These are phyloP conservation scores for Mesorhabditis spiculigera DNA, from an alignment of 2,888 invertebrate genomes.

Conservation along the genomic window DNA sequence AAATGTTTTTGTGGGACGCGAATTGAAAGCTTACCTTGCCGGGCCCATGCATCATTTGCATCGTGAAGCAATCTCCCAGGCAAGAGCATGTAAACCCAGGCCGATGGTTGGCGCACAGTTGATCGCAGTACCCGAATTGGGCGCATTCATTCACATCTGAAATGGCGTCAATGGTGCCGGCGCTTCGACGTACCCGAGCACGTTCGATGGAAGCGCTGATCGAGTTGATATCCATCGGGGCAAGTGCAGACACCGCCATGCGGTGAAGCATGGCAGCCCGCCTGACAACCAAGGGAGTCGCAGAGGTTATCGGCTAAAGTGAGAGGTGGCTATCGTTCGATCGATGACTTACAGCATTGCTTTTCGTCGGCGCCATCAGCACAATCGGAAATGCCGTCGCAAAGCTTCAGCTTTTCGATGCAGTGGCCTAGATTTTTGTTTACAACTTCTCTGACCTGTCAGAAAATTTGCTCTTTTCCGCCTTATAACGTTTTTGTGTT, in stretches of 20 bases:
- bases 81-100: conserved; percentile 69
- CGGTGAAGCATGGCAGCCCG: conserved; percentile 84
- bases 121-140: conserved; percentile 74
- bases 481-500: too few relatives aligned
- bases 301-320: conserved; percentile 74
- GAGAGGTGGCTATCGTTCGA: neutral
- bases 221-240: conserved; percentile 79
- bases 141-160: conserved; percentile 78
- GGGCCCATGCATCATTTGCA: conserved; percentile 34
- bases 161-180: neutral
- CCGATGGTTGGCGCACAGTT: conserved; percentile 82
- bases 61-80: conserved; percentile 49
- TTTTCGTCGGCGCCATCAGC: conserved; percentile 86
- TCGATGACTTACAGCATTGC: conserved; percentile 48
- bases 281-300: conserved; percentile 80
- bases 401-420: conserved; percentile 87
- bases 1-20: neutral
- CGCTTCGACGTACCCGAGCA: conserved; percentile 69
- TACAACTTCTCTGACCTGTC: too few relatives aligned
- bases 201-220: conserved; percentile 75
- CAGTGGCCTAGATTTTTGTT: conserved; percentile 70
- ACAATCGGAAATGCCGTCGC: conserved; percentile 94
- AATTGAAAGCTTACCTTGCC: conserved; percentile 20
- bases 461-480: too few relatives aligned
- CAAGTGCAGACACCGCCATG: conserved; percentile 75